Conservation (phyloP, 2,888 invertebrate genomes). For the Barypeithes pellucidus region DNA sequence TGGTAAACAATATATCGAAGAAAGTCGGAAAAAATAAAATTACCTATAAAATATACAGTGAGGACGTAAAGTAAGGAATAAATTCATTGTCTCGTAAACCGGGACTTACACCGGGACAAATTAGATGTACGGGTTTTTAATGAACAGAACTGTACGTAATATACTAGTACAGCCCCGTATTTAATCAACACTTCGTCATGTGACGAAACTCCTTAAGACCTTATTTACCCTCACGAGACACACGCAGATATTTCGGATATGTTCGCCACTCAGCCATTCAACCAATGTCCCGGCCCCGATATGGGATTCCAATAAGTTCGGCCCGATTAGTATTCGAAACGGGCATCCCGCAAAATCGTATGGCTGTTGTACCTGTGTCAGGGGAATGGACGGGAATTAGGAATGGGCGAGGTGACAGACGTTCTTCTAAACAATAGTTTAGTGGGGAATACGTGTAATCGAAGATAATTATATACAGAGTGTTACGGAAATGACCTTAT, state of each 20-base stretch:
- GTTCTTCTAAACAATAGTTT: slow-evolving; percentile 3
- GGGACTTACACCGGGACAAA: too few species aligned
- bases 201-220: neutral
- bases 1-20: too few species aligned
- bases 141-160: too few species aligned
- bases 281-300: slow-evolving; percentile 2
- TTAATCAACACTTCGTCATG: neutral
- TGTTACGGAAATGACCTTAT: too few species aligned
- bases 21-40: too few species aligned
- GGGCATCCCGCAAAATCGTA: slow-evolving; percentile 31
- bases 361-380: slow-evolving; percentile 36
- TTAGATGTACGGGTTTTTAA: too few species aligned
- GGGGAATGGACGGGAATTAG: slow-evolving; percentile 29
- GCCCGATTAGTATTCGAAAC: slow-evolving; percentile 23
- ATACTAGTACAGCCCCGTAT: neutral
- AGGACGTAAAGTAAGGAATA: too few species aligned
- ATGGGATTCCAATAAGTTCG: slow-evolving; percentile 13
- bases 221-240: neutral
- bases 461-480: too few species aligned
- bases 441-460: neutral
- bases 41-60: too few species aligned
- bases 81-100: too few species aligned
- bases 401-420: slow-evolving; percentile 17
- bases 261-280: neutral
- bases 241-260: neutral